Evolutionary conservation across 2,888 invertebrate species (phyloP), one percentile per base, ranked within the genome.

Genomic region (Clunio marinus): DNA sequence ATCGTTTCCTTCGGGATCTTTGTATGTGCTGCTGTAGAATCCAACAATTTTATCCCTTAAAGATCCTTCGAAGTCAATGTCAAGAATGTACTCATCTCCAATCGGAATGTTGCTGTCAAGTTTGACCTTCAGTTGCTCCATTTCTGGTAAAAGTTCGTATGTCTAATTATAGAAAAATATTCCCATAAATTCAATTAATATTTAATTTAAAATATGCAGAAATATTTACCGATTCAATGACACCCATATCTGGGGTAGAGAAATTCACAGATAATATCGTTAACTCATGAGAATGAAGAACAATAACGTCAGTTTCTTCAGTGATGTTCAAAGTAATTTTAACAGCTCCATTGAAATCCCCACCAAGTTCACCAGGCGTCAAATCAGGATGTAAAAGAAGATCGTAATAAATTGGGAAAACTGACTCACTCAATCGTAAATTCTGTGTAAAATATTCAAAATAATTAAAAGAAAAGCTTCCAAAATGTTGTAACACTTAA

Each of bases 11-110:
- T 74, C 71, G 7, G 71, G 74, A 73, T 81, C 77, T 62, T 76
- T 78, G 71, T 90, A 86, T 4, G 80, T 81, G 70, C 89, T 89
- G 71, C 83, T 83, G 75, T 91, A 91, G 69, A 91, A 82, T 2
- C 91, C 91, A 68, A 88, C 85, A 73, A 89, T 86, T 71, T 85
- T 84, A 70, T 83, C 81, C 25, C 82, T 83, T 75, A 89, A 80
- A 70, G 81, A 81, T 0, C 90, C 90, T 70, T 78, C 77, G 73
- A 87, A 91, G 37, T 83, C 77, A 55, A 90, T 81, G 46, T 77
- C 74, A 13, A 89, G 75, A n/a, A 75, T 76, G 72, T 85, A 83
- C 10, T 72, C 75, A 66, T 71, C 69, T 13, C 76, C 77, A 60
- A 69, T 65, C 0, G 66, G 24, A 37, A 83, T 72, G 37, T 75